phyloP scores from a whole-genome alignment of 2,797 vertebrate species.

The Cichlasoma orientale region DNA sequence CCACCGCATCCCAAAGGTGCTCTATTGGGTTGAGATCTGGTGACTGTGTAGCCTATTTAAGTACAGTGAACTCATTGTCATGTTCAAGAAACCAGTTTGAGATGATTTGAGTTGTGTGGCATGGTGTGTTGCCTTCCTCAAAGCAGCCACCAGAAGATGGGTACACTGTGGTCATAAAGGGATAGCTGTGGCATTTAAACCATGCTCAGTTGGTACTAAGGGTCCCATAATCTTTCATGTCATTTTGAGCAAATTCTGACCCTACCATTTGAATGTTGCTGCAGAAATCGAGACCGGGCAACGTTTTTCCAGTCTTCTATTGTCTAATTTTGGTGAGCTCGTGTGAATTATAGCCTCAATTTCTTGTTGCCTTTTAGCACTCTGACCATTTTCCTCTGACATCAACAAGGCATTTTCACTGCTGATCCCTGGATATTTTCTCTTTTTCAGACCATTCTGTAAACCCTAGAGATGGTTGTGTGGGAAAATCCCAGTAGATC shows the following conservation, averaged over 20 bases:
- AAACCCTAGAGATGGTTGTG: neutral
- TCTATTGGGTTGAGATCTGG: neutral
- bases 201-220: neutral
- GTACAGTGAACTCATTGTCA: neutral
- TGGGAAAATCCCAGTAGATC: too few species aligned
- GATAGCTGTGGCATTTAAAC: neutral
- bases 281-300: neutral
- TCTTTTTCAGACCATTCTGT: neutral
- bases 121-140: neutral
- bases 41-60: neutral
- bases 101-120: neutral
- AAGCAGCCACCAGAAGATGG: neutral
- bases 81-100: neutral
- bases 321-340: neutral
- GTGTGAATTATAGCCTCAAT: neutral
- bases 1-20: neutral
- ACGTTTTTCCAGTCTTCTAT: neutral
- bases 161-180: neutral
- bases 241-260: neutral
- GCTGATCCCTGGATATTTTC: neutral
- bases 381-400: neutral
- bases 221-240: neutral
- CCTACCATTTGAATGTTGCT: neutral
- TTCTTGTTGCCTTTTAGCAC: neutral
- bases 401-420: neutral